phyloP scores from a whole-genome alignment of 1,140 invertebrate genomes.

The Drosophila lacteicornis region DNA sequence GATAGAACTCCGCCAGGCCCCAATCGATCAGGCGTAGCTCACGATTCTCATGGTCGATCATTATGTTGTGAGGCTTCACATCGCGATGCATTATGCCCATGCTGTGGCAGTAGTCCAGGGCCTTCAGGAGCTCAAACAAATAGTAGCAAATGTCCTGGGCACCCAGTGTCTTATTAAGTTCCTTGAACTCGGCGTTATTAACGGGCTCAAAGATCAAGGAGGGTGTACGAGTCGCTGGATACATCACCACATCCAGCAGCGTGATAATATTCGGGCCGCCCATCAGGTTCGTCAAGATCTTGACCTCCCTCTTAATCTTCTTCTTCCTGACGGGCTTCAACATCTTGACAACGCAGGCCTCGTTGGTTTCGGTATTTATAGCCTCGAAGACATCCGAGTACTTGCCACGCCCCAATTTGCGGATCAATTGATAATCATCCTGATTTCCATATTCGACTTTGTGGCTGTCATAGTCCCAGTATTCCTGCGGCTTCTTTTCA shows the following conservation, averaged over 20 bases:
- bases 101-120: conserved; percentile 99
- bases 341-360: conserved; percentile 99
- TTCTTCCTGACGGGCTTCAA: conserved; percentile 99
- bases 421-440: conserved; percentile 99
- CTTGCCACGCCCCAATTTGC: conserved; percentile 99
- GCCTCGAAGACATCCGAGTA: conserved; percentile 99
- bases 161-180: conserved; percentile 99
- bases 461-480: conserved; percentile 99
- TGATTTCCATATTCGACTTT: conserved; percentile 99
- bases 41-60: conserved; percentile 99
- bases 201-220: conserved; percentile 99
- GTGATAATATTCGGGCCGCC: conserved; percentile 99
- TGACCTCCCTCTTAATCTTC: conserved; percentile 99
- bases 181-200: conserved; percentile 99
- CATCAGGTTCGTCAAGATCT: conserved; percentile 99
- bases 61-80: conserved; percentile 99
- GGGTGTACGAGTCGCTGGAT: conserved; percentile 99
- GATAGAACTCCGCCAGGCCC: conserved; percentile 99
- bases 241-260: conserved; percentile 99
- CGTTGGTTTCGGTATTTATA: conserved; percentile 98
- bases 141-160: conserved; percentile 98
- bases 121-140: conserved; percentile 90
- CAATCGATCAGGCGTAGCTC: conserved; percentile 99
- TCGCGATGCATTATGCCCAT: conserved; percentile 99
- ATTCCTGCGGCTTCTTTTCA: conserved; percentile 98